A percentile compares a stretch with the other conserved stretches of the same genome.
phyloP scores from a whole-genome alignment of 2,888 invertebrate genomes.

The Caenorhabditis sp. region DNA sequence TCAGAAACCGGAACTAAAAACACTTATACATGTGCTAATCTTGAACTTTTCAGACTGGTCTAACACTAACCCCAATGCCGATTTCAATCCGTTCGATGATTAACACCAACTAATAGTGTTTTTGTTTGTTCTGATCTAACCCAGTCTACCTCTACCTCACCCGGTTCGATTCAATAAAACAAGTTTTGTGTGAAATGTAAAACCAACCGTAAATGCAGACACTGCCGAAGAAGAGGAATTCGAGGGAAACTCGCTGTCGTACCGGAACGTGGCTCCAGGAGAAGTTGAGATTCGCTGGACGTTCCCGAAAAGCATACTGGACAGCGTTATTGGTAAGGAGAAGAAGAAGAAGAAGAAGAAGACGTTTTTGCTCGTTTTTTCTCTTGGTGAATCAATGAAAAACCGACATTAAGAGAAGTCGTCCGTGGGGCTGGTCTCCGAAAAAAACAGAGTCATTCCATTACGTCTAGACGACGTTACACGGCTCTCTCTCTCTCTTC shows the following conservation, averaged over 20 bases:
- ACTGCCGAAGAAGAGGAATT: slow-evolving; percentile 42
- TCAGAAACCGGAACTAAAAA: not conserved
- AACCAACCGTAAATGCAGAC: slow-evolving; percentile 35
- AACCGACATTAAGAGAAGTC: not conserved
- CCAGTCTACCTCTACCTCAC: slow-evolving; percentile 12
- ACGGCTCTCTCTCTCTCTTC: slow-evolving; percentile 2
- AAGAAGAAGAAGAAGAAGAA: too few relatives aligned
- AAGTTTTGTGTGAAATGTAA: not conserved
- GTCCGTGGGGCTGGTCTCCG: not conserved
- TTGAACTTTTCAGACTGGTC: slow-evolving; percentile 52
- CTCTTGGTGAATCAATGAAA: not conserved
- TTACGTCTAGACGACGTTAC: slow-evolving; percentile 27
- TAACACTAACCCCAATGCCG: slow-evolving; percentile 47
- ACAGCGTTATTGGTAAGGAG: slow-evolving; percentile 67
- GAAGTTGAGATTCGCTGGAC: slow-evolving; percentile 72
- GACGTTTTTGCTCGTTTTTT: too few relatives aligned
- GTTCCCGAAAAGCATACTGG: slow-evolving; percentile 67
- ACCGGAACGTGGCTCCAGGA: slow-evolving; percentile 72
- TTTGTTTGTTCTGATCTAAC: slow-evolving; percentile 2
- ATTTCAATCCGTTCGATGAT: slow-evolving; percentile 54
- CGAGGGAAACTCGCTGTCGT: slow-evolving; percentile 70
- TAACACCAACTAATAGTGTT: slow-evolving; percentile 3
- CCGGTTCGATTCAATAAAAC: not conserved
- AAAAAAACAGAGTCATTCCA: slow-evolving; percentile 30
- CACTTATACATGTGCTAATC: too few relatives aligned